These are phyloP conservation scores for Tympanuchus pallidicinctus DNA, from an alignment of 2,113 vertebrate species.

Conservation along the genomic window DNA sequence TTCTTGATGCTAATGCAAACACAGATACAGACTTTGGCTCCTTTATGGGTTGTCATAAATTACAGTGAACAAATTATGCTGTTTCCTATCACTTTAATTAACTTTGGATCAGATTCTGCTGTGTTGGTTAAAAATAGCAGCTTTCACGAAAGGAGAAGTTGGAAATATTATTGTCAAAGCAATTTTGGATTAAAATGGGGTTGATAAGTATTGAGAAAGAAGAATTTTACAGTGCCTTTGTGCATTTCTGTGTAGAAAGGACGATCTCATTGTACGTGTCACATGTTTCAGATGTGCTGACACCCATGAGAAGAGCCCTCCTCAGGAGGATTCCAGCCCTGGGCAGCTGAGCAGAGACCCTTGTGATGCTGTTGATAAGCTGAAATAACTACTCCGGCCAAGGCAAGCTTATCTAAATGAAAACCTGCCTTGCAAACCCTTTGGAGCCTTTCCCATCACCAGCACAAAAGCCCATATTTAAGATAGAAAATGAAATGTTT, in stretches of 20 bases:
- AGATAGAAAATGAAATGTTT: constrained; percentile 14
- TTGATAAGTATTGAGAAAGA: not conserved
- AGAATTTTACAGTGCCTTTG: not conserved
- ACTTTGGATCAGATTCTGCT: not conserved
- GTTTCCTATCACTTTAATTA: not conserved
- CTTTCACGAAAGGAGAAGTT: not conserved
- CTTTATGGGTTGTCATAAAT: not conserved
- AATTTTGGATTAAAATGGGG: not conserved
- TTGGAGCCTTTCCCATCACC: not conserved
- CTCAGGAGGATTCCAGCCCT: not conserved
- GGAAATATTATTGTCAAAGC: not conserved
- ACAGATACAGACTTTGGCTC: not conserved
- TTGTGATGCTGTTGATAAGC: constrained; percentile 22
- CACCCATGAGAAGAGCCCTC: not conserved
- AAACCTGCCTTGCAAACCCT: not conserved
- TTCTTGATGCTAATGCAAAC: not conserved
- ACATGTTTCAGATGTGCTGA: not conserved
- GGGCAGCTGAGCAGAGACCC: not conserved
- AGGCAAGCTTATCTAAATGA: constrained; percentile 45
- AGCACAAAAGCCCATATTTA: not conserved
- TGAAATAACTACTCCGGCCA: constrained; percentile 8
- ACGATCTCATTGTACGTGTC: not conserved
- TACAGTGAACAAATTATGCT: not conserved
- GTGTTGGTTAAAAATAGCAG: not conserved
- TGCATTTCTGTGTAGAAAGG: not conserved